Evolutionary conservation across 2,113 vertebrate genomes (phyloP).

Genomic region (Mola mola): DNA sequence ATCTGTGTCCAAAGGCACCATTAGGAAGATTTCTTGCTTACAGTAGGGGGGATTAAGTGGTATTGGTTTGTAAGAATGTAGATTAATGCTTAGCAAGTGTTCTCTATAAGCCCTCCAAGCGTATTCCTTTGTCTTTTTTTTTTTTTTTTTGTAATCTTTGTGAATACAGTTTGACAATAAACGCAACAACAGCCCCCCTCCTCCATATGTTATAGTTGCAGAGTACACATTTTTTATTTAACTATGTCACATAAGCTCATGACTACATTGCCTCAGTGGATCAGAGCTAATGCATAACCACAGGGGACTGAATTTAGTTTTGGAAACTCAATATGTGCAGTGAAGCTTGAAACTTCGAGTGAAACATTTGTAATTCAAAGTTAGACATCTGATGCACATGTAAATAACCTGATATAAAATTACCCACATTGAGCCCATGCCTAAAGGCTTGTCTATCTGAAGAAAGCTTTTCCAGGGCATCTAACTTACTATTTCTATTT

Average conservation of each 20-base stretch:
- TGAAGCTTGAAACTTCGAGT: neutral
- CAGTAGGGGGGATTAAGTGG: conserved; percentile 45
- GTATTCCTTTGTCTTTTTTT: conserved; percentile 4
- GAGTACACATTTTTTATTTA: too few species aligned
- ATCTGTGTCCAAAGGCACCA: conserved; percentile 24
- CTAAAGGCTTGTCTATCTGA: conserved; percentile 1
- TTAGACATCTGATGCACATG: conserved; percentile 4
- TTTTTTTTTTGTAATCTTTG: neutral
- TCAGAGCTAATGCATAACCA: conserved; percentile 14
- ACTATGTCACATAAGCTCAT: too few species aligned
- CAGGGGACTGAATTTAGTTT: conserved; percentile 5
- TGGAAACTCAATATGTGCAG: neutral
- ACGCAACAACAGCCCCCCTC: too few species aligned
- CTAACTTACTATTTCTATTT: neutral
- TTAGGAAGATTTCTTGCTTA: conserved; percentile 38
- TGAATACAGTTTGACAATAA: too few species aligned
- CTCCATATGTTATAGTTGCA: too few species aligned
- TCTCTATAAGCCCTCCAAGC: conserved; percentile 21
- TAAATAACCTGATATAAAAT: neutral
- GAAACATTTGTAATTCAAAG: neutral
- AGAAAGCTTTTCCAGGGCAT: neutral
- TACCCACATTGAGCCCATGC: neutral
- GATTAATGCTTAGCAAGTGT: conserved; percentile 41
- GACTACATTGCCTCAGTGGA: conserved; percentile 8
- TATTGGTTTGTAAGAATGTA: conserved; percentile 47